Base-by-base conservation (phyloP, 2,888 invertebrate species). In the Microctonus brassicae region DNA sequence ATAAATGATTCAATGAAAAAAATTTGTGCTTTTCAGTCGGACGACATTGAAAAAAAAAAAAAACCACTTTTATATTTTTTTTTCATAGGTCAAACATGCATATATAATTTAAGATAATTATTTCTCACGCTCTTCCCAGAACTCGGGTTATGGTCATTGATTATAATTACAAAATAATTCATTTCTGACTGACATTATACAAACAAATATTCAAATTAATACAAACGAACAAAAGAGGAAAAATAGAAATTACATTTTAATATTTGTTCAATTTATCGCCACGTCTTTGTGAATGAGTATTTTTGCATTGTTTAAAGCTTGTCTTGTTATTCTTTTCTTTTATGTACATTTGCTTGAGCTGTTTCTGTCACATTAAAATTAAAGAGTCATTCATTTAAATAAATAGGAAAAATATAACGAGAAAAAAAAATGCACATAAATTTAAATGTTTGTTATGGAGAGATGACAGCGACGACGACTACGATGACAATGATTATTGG, bases 101-200 rank as follows among this genome's bases (percentile, higher is more conserved):
- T 13, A 47, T 29, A 33, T 64, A 64, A 55, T 42, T 42, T 63
- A 69, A 55, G 42, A 29, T 69, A 29, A 55, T 55, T 69, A 39
- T 33, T 62, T 63, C 62, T 62, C 69, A 69, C 62, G 62, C 69
- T 69, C 62, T 69, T 69, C 55, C 55, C 34, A 55, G 42, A 39
- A 69, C 36, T 62, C 55, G 62, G 53, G 33, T 39, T 36, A 69
- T 61, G 34, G 58, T 61, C 62, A 26, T 29, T 22, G 24, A 20
- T 47, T 47, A n/a, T 5, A 47, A 17, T 47, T 47, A 47, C 17
- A 63, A n/a, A n/a, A n/a, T n/a, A n/a, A n/a, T n/a, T n/a, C n/a
- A n/a, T n/a, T n/a, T n/a, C n/a, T n/a, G n/a, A n/a, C n/a, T n/a
- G n/a, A n/a, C n/a, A n/a, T n/a, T 53, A 5, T 39, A 53, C 39